phyloP scores from a whole-genome alignment of 2,113 vertebrate species.

The Clarias magur region DNA sequence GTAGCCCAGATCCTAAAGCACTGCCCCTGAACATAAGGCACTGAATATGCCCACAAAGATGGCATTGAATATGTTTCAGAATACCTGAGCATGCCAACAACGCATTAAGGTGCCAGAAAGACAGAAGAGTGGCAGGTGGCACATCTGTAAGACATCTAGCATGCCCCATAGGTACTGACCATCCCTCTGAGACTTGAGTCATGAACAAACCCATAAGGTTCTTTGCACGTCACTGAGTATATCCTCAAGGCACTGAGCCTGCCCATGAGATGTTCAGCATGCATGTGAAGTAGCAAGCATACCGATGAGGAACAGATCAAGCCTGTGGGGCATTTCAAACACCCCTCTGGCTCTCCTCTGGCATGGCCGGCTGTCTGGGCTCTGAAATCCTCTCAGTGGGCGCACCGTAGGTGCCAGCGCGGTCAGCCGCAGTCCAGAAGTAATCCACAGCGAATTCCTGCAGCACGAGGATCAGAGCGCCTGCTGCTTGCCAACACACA shows the following conservation, averaged over 20 bases:
- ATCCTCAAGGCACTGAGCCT: constrained; percentile 5
- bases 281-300: constrained; percentile 41
- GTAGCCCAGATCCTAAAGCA: background rate
- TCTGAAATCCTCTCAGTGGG: constrained; percentile 73
- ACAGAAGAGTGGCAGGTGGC: background rate
- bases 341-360: constrained; percentile 38
- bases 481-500: constrained; percentile 36
- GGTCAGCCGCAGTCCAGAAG: constrained; percentile 73
- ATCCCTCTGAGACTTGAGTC: background rate
- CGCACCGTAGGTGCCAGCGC: constrained; percentile 63
- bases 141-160: background rate
- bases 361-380: constrained; percentile 55
- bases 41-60: background rate
- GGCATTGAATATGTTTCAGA: background rate
- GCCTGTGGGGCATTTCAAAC: constrained; percentile 46
- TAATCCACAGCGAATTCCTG: constrained; percentile 79
- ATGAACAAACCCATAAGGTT: background rate
- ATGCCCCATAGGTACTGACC: background rate
- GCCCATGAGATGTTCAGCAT: constrained; percentile 29
- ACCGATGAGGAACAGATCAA: constrained; percentile 31
- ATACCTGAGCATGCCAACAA: background rate
- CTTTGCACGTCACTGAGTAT: background rate
- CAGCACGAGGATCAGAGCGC: constrained; percentile 71
- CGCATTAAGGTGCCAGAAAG: background rate
- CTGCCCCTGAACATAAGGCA: background rate